Base-by-base conservation (phyloP, 2,113 vertebrate species). In the Plecturocebus donacophilus region DNA sequence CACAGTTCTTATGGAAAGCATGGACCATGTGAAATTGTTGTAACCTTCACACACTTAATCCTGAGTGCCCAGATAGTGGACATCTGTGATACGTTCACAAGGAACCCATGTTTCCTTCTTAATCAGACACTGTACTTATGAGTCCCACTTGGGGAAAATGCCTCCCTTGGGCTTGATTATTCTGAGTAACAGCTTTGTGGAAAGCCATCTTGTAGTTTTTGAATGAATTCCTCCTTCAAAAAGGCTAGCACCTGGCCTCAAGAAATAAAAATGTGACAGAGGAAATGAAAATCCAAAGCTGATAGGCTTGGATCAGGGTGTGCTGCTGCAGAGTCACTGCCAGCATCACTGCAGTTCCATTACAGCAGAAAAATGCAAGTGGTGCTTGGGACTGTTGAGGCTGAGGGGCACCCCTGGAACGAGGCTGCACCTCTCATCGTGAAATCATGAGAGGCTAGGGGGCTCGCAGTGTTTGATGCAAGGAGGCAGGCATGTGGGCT, bases 341-440 rank as follows among this genome's bases (percentile, higher is more conserved):
- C 38, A 16, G 13, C 8, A 3, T 5, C 73, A 17, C 38, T 3
- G 1, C 11, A 0, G 27, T 56, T 40, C 23, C 27, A n/a, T 64
- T 17, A 32, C 2, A 27, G n/a, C 16, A 38, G 84, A 90, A 27
- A 70, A 27, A 27, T 0, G 9, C 13, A 75, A 0, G 1, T 9
- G 35, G 49, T 16, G 3, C 27, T 54, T 38, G 9, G 21, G 21
- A 54, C 23, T 54, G 5, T 32, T 8, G 58, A 66, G 23, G 35
- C 47, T 13, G 54, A n/a, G 35, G 10, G 0, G 3, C 6, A 38
- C 1, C n/a, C 52, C 0, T 0, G 84, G n/a, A n/a, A 6, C 6
- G 3, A 5, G 23, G 70, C 49, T 9, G 66, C 1, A 3, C 7
- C 7, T 32, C 32, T 77, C 32, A 38, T 47, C 8, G 1, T 45